Conservation (phyloP, 2,113 vertebrate genomes). For the Ciconia stormi region DNA sequence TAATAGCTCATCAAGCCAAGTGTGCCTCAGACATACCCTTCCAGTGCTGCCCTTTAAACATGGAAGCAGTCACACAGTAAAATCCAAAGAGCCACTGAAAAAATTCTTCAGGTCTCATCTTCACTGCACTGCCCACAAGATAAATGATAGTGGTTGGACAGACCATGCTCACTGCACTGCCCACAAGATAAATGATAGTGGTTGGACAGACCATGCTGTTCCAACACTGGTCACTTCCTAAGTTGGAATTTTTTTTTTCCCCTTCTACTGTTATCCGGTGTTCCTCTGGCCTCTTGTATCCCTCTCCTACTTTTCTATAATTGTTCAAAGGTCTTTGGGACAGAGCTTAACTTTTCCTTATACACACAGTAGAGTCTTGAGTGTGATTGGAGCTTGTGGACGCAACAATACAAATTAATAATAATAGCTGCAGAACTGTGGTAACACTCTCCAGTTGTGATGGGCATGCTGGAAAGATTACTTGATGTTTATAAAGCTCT, state of each 20-base stretch:
- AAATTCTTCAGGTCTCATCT: neutral
- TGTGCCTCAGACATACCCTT: neutral
- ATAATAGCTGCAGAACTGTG: neutral
- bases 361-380: neutral
- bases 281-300: neutral
- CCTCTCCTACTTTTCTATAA: neutral
- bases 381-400: neutral
- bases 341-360: neutral
- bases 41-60: neutral
- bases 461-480: slow-evolving; percentile 22
- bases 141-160: neutral
- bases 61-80: neutral
- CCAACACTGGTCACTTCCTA: neutral
- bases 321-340: neutral
- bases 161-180: neutral
- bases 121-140: neutral
- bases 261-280: neutral
- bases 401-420: slow-evolving; percentile 9
- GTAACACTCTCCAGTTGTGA: slow-evolving; percentile 1
- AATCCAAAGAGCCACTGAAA: neutral
- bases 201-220: neutral
- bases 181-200: neutral
- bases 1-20: neutral
- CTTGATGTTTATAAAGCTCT: slow-evolving; percentile 61
- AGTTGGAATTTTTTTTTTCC: neutral